Conservation (phyloP, 2,888 invertebrate genomes). For the Thecocarcelia acutangulata region DNA sequence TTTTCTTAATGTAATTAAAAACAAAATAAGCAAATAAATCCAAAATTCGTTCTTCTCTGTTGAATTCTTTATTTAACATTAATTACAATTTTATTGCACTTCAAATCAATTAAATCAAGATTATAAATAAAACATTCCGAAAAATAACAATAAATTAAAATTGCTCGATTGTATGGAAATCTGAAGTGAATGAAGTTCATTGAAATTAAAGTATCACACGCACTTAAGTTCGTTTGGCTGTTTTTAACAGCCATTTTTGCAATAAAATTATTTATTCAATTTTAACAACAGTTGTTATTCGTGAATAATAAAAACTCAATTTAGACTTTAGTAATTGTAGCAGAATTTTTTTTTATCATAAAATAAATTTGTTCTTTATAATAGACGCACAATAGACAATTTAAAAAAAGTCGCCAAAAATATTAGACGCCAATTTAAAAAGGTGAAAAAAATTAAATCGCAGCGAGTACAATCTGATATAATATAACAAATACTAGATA, state of each 20-base stretch:
- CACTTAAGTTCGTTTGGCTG: slow-evolving; percentile 26
- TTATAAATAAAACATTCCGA: not conserved
- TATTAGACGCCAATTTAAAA: too few relatives aligned
- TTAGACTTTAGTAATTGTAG: not conserved
- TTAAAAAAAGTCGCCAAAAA: too few relatives aligned
- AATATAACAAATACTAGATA: too few relatives aligned
- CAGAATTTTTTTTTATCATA: not conserved
- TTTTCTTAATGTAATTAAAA: too few relatives aligned
- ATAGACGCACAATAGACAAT: too few relatives aligned
- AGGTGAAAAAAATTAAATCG: too few relatives aligned
- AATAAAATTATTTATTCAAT: slow-evolving; percentile 1
- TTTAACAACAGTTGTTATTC: not conserved
- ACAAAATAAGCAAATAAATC: too few relatives aligned
- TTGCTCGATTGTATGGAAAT: slow-evolving; percentile 54
- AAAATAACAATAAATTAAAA: slow-evolving; percentile 40
- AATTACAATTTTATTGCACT: not conserved
- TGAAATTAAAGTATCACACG: slow-evolving; percentile 50
- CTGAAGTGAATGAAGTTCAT: slow-evolving; percentile 48
- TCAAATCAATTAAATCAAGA: slow-evolving; percentile 15
- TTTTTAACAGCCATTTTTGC: not conserved
- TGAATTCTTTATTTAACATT: slow-evolving; percentile 12
- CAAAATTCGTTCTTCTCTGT: not conserved
- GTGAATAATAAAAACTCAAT: slow-evolving; percentile 9
- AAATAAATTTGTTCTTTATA: too few relatives aligned
- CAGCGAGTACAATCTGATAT: too few relatives aligned